Evolutionary conservation across 1,140 invertebrate species (phyloP).

Genomic region (Adoxophyes honmai): DNA sequence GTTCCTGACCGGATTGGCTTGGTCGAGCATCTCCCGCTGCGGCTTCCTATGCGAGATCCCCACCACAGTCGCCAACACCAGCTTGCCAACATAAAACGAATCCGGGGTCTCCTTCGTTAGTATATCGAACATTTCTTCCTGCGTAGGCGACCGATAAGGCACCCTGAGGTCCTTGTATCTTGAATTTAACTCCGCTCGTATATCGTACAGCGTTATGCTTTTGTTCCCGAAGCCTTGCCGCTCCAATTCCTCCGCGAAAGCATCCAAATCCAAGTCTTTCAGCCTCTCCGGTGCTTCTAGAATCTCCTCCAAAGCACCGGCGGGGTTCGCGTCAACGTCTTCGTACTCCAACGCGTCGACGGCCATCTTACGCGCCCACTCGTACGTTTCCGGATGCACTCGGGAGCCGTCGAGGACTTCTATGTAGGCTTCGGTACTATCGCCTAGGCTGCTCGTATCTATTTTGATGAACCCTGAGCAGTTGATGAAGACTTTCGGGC

Average conservation of each 20-base stretch:
- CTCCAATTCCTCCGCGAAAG: constrained; percentile 98
- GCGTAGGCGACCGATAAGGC: constrained; percentile 86
- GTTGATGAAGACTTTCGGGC: constrained; percentile 99
- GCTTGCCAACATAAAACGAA: constrained; percentile 95
- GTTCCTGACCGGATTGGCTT: constrained; percentile 95
- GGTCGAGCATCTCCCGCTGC: constrained; percentile 94
- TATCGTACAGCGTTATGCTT: constrained; percentile 98
- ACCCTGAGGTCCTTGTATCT: constrained; percentile 96
- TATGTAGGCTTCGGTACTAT: constrained; percentile 95
- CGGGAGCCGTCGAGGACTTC: constrained; percentile 98
- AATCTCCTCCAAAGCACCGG: constrained; percentile 97
- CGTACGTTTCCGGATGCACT: constrained; percentile 99
- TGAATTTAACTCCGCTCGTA: constrained; percentile 95
- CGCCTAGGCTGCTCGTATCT: constrained; percentile 95
- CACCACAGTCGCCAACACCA: constrained; percentile 86
- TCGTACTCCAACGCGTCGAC: constrained; percentile 99
- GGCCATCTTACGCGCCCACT: constrained; percentile 99
- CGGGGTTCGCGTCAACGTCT: constrained; percentile 96
- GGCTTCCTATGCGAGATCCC: constrained; percentile 92
- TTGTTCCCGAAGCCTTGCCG: constrained; percentile 98
- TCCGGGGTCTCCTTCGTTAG: constrained; percentile 97
- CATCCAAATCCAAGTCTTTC: constrained; percentile 98
- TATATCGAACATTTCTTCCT: constrained; percentile 95
- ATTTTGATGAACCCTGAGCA: constrained; percentile 99
- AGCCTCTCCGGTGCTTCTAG: constrained; percentile 95